Base-by-base conservation (phyloP, 2,797 vertebrate species). In the Carapus acus region DNA sequence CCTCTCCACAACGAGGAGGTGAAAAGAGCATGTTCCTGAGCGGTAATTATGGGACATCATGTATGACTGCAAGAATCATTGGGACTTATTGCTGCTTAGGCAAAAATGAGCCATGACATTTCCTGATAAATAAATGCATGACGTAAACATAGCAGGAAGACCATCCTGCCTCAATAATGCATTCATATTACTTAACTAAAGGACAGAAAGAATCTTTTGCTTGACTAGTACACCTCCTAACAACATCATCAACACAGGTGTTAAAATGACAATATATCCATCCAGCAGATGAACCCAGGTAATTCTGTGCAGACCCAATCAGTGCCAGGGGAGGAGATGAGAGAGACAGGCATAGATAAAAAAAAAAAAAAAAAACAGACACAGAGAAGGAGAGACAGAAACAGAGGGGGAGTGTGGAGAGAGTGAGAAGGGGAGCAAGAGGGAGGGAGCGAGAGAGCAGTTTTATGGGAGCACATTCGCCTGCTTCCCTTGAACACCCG, bases 191-290 rank as follows among this genome's bases (percentile, higher is more conserved):
- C 24, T 27, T 61, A 54, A 75, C 42, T 53, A 66, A 76, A 59
- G n/a, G 37, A 4, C 5, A 16, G 13, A 27, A 36, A 66, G 70
- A 78, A 57, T 46, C 55, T 47, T 65, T 61, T 53, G 47, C 56
- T 44, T 46, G 49, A 49, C 60, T 40, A 27, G 24, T 4, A 27
- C 24, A 27, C 5, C 24, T n/a, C n/a, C 50, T 27, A 44, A 34
- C 47, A 70, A 47, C 36, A 53, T 54, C 57, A 58, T 67, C 69
- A 66, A 62, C 51, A 60, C 21, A 56, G 55, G 37, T 62, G 74
- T 57, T 36, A 33, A 11, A 55, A 62, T 63, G 41, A 66, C 57
- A 58, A 71, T 11, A 62, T 43, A 54, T 54, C 57, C 36, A 31
- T 36, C 46, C 52, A 41, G 12, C 33, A 59, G 36, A 58, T 24